A percentile compares a stretch with the other conserved stretches of the same genome.
Conservation (phyloP, 2,797 vertebrate species). For the Sarcoramphus papa region DNA sequence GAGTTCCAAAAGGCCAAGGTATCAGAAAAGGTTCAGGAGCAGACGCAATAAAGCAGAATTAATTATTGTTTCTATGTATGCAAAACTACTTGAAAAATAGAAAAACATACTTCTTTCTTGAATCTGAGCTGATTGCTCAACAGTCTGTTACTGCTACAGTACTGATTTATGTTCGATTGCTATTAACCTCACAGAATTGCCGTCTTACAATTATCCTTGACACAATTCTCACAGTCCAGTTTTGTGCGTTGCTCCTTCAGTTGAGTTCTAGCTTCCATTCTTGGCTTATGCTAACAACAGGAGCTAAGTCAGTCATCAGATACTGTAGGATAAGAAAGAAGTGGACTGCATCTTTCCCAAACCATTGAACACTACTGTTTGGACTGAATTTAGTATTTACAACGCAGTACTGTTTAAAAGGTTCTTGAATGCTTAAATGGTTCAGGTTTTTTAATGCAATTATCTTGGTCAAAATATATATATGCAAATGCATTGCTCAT, state of each 20-base stretch:
- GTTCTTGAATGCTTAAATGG: not conserved
- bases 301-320: not conserved
- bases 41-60: conserved; percentile 6
- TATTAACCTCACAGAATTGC: not conserved
- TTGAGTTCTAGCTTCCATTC: not conserved
- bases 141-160: not conserved
- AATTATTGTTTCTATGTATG: conserved; percentile 31
- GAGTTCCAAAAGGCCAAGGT: conserved; percentile 56
- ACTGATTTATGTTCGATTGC: not conserved
- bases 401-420: not conserved
- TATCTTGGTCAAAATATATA: not conserved
- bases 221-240: not conserved
- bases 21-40: not conserved
- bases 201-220: not conserved
- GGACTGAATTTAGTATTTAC: not conserved
- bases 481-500: not conserved
- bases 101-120: not conserved
- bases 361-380: not conserved
- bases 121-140: not conserved
- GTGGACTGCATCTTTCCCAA: not conserved
- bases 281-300: not conserved
- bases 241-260: not conserved
- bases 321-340: not conserved
- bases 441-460: not conserved
- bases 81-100: not conserved